Conservation (phyloP, 2,113 vertebrate genomes). For the Garra rufa region DNA sequence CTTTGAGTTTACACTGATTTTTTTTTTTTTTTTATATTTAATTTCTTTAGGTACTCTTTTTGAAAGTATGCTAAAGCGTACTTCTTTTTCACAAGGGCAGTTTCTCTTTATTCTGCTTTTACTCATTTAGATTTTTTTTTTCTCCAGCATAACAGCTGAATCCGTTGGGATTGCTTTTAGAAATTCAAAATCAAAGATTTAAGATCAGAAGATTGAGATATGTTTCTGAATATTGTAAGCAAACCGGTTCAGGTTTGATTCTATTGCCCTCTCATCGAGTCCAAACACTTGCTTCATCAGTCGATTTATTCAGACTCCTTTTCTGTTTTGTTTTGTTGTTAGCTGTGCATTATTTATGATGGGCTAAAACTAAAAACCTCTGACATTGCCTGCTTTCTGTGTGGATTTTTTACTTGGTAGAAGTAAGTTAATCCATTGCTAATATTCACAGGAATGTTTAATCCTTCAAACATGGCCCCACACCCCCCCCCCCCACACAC, state of each 20-base stretch:
- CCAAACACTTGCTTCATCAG: neutral
- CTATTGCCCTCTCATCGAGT: neutral
- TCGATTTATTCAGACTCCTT: neutral
- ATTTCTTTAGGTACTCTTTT: neutral
- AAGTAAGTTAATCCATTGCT: constrained; percentile 46
- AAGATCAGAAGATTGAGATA: neutral
- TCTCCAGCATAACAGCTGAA: neutral
- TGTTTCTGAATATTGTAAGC: neutral
- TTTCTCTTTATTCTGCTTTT: neutral
- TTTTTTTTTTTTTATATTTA: no score
- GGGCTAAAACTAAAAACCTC: neutral
- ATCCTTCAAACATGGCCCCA: constrained; percentile 11
- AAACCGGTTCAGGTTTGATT: neutral
- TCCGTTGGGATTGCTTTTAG: constrained; percentile 1
- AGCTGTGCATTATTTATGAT: constrained; percentile 1
- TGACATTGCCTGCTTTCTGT: neutral
- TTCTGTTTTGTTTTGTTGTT: neutral
- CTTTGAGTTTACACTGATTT: neutral
- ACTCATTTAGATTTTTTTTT: neutral
- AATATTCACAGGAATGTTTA: constrained; percentile 57
- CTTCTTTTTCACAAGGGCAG: neutral
- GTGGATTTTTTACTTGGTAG: neutral
- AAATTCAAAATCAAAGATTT: neutral
- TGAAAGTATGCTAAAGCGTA: neutral
- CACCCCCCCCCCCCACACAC: neutral